A percentile compares a stretch with the other conserved stretches of the same genome.
Conservation (phyloP, 2,113 vertebrate species). For the Corythoichthys haematopterus region DNA sequence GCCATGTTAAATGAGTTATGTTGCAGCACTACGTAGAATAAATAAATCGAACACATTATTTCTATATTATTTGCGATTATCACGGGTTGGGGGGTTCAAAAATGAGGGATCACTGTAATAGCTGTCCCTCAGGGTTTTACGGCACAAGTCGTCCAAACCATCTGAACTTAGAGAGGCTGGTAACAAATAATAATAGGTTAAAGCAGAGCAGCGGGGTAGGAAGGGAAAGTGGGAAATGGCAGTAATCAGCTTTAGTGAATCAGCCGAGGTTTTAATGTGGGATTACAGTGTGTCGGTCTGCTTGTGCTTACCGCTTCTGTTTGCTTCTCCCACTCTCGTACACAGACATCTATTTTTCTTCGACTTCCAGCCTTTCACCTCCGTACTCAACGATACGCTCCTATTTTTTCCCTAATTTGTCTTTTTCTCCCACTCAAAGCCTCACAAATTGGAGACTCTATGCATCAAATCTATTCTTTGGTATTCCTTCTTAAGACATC, state of each 20-base stretch:
- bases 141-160: no score
- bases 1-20: no score
- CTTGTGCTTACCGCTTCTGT: slow-evolving; percentile 33
- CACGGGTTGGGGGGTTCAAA: no score
- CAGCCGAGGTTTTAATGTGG: slow-evolving; percentile 60
- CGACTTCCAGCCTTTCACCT: slow-evolving; percentile 35
- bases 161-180: no score
- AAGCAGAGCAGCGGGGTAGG: slow-evolving; percentile 12
- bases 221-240: slow-evolving; percentile 44
- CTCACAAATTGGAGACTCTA: slow-evolving; percentile 15
- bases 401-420: slow-evolving; percentile 13
- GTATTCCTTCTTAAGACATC: slow-evolving; percentile 31
- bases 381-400: slow-evolving; percentile 20
- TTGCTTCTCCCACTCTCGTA: slow-evolving; percentile 43
- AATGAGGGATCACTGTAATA: no score
- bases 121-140: no score
- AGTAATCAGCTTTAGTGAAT: slow-evolving; percentile 67
- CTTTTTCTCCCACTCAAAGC: slow-evolving; percentile 9
- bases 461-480: slow-evolving; percentile 7
- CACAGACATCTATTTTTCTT: slow-evolving; percentile 29
- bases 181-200: background rate
- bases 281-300: slow-evolving; percentile 56
- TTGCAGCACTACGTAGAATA: no score
- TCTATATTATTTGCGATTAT: no score
- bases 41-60: no score